These are phyloP conservation scores for Lochmaea capreae DNA, from an alignment of 2,888 invertebrate genomes.

Conservation along the genomic window DNA sequence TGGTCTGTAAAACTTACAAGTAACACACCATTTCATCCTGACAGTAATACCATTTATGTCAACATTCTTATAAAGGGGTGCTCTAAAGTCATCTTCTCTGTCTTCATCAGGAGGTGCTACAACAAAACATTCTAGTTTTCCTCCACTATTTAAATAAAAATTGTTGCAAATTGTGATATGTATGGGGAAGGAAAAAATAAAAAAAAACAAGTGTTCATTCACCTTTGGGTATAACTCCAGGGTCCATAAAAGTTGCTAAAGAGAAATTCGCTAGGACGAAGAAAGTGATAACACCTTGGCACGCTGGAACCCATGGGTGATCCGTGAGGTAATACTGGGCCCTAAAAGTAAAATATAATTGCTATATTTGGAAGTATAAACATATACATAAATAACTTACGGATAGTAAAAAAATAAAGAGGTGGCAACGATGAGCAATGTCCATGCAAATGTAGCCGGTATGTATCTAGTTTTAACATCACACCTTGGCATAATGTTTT, in stretches of 20 bases:
- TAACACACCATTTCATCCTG: conserved; percentile 99
- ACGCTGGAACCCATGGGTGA: conserved; percentile 91
- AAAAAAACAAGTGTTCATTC: conserved; percentile 45
- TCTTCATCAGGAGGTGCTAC: conserved; percentile 96
- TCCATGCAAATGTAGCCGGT: conserved; percentile 99
- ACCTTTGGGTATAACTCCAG: conserved; percentile 99
- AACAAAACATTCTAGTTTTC: conserved; percentile 2
- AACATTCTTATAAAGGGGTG: conserved; percentile 95
- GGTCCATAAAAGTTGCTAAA: conserved; percentile 99
- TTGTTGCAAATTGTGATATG: not conserved
- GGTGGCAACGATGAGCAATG: conserved; percentile 91
- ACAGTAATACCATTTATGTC: conserved; percentile 99
- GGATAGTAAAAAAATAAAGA: conserved; percentile 96
- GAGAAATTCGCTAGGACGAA: conserved; percentile 99
- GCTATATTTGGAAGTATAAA: conserved; percentile 54
- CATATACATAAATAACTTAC: conserved; percentile 77
- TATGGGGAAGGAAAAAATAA: not conserved
- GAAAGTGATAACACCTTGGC: conserved; percentile 94
- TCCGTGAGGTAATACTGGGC: conserved; percentile 87
- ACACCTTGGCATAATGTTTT: conserved; percentile 90
- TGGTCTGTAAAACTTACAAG: conserved; percentile 99
- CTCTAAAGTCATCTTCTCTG: conserved; percentile 96
- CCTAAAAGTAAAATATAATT: conserved; percentile 67
- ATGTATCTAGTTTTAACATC: conserved; percentile 96
- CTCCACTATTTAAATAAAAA: too few relatives aligned